A percentile compares a stretch with the other conserved stretches of the same genome.
Conservation (phyloP, 2,797 vertebrate genomes). For the Crax fasciolata region DNA sequence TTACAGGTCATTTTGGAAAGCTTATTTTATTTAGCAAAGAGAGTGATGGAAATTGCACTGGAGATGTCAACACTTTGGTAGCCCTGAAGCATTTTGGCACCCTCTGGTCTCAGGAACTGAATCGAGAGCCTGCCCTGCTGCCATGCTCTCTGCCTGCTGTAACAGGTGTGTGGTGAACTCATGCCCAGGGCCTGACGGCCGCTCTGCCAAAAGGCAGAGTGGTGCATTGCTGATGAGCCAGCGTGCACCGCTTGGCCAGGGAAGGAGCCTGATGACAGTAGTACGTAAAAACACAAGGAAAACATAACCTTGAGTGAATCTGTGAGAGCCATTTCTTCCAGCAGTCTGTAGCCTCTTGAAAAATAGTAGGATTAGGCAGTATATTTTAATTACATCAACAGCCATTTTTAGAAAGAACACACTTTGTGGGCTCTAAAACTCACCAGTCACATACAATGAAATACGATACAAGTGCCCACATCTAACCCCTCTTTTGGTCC, state of each 20-base stretch:
- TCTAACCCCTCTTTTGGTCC: not conserved
- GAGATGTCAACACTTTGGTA: constrained; percentile 62
- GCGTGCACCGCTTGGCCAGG: constrained; percentile 60
- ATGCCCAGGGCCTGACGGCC: constrained; percentile 60
- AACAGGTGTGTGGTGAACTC: constrained; percentile 45
- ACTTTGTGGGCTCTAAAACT: not conserved
- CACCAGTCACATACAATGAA: not conserved
- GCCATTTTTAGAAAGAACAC: not conserved
- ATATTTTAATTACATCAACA: not conserved
- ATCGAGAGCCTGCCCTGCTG: not conserved
- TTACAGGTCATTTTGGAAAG: constrained; percentile 68
- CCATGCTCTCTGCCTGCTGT: not conserved
- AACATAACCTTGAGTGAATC: constrained; percentile 33
- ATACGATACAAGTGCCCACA: not conserved
- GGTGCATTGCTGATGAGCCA: constrained; percentile 70
- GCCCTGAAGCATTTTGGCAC: constrained; percentile 74
- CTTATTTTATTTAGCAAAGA: constrained; percentile 77
- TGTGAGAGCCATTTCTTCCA: not conserved
- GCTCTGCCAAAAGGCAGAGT: constrained; percentile 29
- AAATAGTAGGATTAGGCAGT: not conserved
- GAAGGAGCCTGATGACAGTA: constrained; percentile 59
- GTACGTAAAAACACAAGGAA: constrained; percentile 52
- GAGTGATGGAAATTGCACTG: constrained; percentile 62
- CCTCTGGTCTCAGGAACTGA: constrained; percentile 21
- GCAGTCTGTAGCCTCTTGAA: not conserved